These are phyloP conservation scores for Lathronympha strigana DNA, from an alignment of 2,888 invertebrate species.

Conservation along the genomic window DNA sequence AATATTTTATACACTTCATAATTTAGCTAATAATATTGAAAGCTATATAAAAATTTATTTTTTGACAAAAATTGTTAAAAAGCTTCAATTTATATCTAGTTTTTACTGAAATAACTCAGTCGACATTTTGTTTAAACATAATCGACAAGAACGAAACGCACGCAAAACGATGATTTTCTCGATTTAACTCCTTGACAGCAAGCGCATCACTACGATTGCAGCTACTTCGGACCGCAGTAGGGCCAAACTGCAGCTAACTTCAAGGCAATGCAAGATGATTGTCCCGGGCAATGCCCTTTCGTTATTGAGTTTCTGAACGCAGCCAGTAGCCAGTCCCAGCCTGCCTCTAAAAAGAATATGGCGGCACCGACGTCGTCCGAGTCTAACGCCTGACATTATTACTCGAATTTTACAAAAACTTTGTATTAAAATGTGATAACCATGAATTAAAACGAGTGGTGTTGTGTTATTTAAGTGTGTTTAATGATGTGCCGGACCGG, in stretches of 20 bases:
- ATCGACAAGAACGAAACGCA: slow-evolving; percentile 29
- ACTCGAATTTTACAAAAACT: slow-evolving; percentile 62
- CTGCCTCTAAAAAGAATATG: slow-evolving; percentile 64
- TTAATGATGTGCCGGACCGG: slow-evolving; percentile 79
- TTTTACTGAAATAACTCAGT: not conserved
- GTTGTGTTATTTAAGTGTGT: slow-evolving; percentile 70
- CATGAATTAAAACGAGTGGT: slow-evolving; percentile 79
- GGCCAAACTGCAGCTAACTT: slow-evolving; percentile 51
- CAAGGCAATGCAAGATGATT: slow-evolving; percentile 53
- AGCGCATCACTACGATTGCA: slow-evolving; percentile 24
- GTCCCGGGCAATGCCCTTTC: slow-evolving; percentile 79
- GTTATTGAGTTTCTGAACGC: slow-evolving; percentile 76
- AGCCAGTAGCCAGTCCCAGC: slow-evolving; percentile 64
- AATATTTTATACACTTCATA: not conserved
- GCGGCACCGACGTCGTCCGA: slow-evolving; percentile 62
- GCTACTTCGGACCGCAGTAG: slow-evolving; percentile 31
- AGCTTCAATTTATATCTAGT: not conserved
- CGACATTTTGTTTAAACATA: slow-evolving; percentile 7
- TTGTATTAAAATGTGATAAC: slow-evolving; percentile 81
- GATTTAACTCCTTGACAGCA: slow-evolving; percentile 22
- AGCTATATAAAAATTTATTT: not conserved
- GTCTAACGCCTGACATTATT: slow-evolving; percentile 54
- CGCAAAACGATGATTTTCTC: slow-evolving; percentile 7
- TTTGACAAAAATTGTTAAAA: not conserved
- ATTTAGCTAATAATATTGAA: not conserved